Evolutionary conservation across 2,888 invertebrate genomes (phyloP).

Genomic region (Ariolimax columbianus): DNA sequence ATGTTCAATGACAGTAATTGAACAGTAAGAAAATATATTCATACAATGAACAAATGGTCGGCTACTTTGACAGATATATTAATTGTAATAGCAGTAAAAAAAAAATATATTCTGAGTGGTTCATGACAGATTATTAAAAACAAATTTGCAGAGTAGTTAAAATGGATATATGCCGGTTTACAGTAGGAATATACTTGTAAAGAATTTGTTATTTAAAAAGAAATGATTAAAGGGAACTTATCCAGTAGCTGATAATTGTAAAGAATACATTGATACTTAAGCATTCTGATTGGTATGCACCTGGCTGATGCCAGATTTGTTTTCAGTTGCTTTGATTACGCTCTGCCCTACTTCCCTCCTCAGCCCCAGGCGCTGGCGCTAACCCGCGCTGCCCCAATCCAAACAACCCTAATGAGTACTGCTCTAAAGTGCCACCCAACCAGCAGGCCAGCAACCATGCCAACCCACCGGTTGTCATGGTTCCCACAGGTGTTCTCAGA

Average conservation of each 20-base stretch:
- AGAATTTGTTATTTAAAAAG: neutral
- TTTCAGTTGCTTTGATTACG: neutral
- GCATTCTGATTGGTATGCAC: neutral
- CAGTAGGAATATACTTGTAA: too few species aligned
- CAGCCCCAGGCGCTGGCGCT: conserved; percentile 38
- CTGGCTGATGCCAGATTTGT: neutral
- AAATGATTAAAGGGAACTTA: too few species aligned
- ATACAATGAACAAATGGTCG: too few species aligned
- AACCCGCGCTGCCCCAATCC: conserved; percentile 83
- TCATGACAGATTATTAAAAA: too few species aligned
- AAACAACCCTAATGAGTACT: conserved; percentile 92
- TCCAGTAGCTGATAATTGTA: neutral
- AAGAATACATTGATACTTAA: neutral
- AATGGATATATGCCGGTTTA: too few species aligned
- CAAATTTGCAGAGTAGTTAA: too few species aligned
- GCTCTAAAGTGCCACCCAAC: conserved; percentile 89
- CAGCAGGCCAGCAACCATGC: conserved; percentile 82
- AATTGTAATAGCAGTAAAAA: too few species aligned
- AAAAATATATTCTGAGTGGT: too few species aligned
- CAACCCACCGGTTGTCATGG: conserved; percentile 87
- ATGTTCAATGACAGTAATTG: neutral
- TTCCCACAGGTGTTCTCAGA: conserved; percentile 90
- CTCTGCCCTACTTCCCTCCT: conserved; percentile 2
- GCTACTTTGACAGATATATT: too few species aligned
- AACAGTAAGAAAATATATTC: too few species aligned